Evolutionary conservation across 2,797 vertebrate species (phyloP), one percentile per base, ranked within the genome.

Genomic region (Alectoris magna): DNA sequence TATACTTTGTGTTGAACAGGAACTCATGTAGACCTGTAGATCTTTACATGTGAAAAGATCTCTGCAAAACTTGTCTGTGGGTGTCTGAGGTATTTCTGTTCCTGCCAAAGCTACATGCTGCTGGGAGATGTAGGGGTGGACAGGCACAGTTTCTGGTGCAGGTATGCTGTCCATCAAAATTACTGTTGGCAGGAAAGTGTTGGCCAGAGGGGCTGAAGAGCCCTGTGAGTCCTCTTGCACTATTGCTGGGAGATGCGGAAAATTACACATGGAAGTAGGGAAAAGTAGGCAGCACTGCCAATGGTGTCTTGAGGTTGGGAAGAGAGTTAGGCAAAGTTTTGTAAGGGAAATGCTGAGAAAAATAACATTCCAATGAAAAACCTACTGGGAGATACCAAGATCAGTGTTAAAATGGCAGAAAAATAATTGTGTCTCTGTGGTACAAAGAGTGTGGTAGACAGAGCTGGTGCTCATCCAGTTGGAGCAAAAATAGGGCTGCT

Each of bases 381-480:
- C 63, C 3, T 14, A 27, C 6, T 11, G 31, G 13, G 14, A 34
- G 11, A 10, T 56, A 58, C 6, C 11, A 55, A 34, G 0, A 0
- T 23, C 48, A 56, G 15, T n/a, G 9, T 48, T 48, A 31, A 63
- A 80, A 34, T 27, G 31, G 21, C 34, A 55, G 31, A 27, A 71
- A 59, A 49, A 77, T 55, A 15, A 31, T 27, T 55, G 34, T 11
- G 29, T 11, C 51, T 74, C 68, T 26, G 14, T 18, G 34, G 19
- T 39, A n/a, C 34, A n/a, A 31, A 39, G 19, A 68, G 23, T 16
- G 39, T 39, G 23, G 41, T 39, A 68, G 48, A 11, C 31, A 83
- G 43, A 71, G 6, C 15, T 46, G 31, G 6, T n/a, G 38, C 38
- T 51, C 39, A 63, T 6, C 9, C 46, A 53, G 29, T 9, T 31